Evolutionary conservation across 1,140 invertebrate species (phyloP), one percentile per base, ranked within the genome.

Genomic region (Camponotus vicinus): DNA sequence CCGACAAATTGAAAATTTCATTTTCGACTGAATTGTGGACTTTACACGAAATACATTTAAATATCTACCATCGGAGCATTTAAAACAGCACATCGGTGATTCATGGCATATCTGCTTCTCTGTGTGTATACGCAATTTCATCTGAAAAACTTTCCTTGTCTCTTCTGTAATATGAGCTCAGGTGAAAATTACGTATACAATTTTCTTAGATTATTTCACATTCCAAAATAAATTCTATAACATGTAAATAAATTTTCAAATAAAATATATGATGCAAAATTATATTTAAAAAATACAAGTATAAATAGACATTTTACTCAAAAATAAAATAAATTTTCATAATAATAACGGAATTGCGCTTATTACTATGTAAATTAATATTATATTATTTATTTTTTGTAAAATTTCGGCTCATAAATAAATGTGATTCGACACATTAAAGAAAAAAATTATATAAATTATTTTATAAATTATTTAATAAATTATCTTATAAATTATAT

Each of bases 141-240:
- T 57, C 15, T 70, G 49, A 71, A 59, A 71, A 80, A 70, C 49
- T 71, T 42, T 42, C 15, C 13, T 9, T 45, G 21, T 40, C 15
- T 45, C 49, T 70, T 70, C 49, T 69, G 78, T 18, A 34, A 45
- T 49, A 11, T 45, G 45, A 69, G 34, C 45, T 32, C 45, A 70
- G 66, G 15, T 80, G 15, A 15, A 27, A 57, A 3, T 9, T 32
- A 9, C 40, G 21, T 32, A 70, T 32, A 70, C 21, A 57, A 80
- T 70, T 80, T 80, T 80, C 45, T 80, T 42, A 32, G 34, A n/a
- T 66, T 52, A 75, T n/a, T 67, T 55, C 21, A n/a, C 57, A 57
- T 37, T n/a, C 7, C 15, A 11, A 42, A 61, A 76, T n/a, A 7
- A 1, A 40, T 40, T 57, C 2, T 8, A 32, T 13, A 9, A 18